phyloP scores from a whole-genome alignment of 2,888 invertebrate species.

The Oligia strigilis region DNA sequence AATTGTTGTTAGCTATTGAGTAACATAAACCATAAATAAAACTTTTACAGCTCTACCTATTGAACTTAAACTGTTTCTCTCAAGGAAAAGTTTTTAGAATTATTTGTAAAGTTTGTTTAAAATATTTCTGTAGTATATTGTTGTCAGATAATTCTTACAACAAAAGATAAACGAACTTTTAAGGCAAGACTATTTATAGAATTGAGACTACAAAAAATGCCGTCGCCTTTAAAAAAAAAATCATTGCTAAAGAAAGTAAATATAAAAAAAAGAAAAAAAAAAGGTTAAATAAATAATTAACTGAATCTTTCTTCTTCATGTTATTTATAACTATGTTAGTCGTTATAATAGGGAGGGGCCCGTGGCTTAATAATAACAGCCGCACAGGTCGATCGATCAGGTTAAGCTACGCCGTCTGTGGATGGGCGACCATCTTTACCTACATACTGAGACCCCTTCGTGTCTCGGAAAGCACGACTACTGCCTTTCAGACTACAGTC shows the following conservation, averaged over 20 bases:
- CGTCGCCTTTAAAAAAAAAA: background rate
- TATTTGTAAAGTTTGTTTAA: slow-evolving; percentile 20
- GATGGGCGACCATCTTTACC: too few relatives aligned
- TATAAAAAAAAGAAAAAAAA: too few relatives aligned
- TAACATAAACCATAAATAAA: slow-evolving; percentile 35
- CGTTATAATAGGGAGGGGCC: too few relatives aligned
- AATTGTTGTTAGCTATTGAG: slow-evolving; percentile 23
- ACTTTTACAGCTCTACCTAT: slow-evolving; percentile 24
- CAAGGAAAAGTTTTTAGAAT: slow-evolving; percentile 14
- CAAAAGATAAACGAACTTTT: background rate
- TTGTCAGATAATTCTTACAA: background rate
- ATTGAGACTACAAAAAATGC: background rate
- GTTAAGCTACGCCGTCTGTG: too few relatives aligned
- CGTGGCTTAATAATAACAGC: too few relatives aligned
- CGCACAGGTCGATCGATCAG: too few relatives aligned
- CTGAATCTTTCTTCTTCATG: background rate
- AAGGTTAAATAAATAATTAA: background rate
- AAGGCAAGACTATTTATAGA: background rate
- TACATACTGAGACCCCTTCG: too few relatives aligned
- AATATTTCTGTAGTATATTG: background rate
- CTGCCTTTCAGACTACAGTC: too few relatives aligned
- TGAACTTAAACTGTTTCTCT: slow-evolving; percentile 21
- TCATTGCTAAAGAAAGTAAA: background rate
- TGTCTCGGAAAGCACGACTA: too few relatives aligned
- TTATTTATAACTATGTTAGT: background rate